Conservation (phyloP, 2,797 vertebrate genomes). For the Gobionotothen gibberifrons region DNA sequence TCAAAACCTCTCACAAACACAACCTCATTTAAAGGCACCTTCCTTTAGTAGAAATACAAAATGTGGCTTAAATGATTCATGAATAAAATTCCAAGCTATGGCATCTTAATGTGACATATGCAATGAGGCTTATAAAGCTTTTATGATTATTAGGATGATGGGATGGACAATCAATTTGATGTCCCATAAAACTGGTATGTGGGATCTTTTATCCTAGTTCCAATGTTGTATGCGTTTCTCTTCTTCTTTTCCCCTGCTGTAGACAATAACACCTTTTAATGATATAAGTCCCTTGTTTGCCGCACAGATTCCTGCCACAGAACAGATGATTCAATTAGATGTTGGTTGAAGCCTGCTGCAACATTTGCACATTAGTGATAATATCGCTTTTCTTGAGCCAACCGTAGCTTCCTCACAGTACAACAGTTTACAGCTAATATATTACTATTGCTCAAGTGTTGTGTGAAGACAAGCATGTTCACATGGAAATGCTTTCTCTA, state of each 20-base stretch:
- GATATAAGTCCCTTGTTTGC: constrained; percentile 16
- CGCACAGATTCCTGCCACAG: background rate
- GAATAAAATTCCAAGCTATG: constrained; percentile 8
- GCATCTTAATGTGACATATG: background rate
- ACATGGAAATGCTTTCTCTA: constrained; percentile 24
- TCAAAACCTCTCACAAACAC: background rate
- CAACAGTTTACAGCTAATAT: constrained; percentile 21
- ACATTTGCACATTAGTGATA: constrained; percentile 55
- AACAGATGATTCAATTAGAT: constrained; percentile 45
- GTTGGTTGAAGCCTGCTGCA: constrained; percentile 40
- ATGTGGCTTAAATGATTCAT: background rate
- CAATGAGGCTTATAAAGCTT: constrained; percentile 10
- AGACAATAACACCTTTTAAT: constrained; percentile 26
- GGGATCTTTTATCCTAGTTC: background rate
- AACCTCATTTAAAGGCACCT: background rate
- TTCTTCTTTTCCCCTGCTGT: background rate
- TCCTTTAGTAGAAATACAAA: background rate
- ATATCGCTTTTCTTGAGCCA: constrained; percentile 27
- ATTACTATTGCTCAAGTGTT: constrained; percentile 27
- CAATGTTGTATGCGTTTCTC: background rate
- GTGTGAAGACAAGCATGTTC: constrained; percentile 28
- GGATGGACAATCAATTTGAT: constrained; percentile 19
- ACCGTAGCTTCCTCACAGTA: constrained; percentile 6
- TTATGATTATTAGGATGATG: constrained; percentile 14
- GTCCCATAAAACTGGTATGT: background rate